These are phyloP conservation scores for Malurus leucopterus DNA, from an alignment of 2,797 vertebrate species.

Conservation along the genomic window DNA sequence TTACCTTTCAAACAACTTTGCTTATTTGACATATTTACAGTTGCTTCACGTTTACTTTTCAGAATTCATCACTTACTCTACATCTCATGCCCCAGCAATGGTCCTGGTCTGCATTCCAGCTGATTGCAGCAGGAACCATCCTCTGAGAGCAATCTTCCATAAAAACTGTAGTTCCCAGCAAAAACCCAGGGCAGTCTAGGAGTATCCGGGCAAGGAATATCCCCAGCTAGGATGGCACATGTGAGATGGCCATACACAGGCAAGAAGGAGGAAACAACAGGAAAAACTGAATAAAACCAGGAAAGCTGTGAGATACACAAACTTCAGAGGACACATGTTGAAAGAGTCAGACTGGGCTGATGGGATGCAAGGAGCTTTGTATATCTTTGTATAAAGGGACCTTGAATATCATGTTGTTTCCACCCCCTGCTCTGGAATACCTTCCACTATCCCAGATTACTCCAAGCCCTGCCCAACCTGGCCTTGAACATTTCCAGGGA, in stretches of 20 bases:
- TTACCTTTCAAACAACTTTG: background rate
- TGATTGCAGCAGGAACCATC: background rate
- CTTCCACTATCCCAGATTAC: rapidly evolving
- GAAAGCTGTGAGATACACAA: background rate
- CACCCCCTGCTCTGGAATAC: background rate
- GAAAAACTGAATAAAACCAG: background rate
- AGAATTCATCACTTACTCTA: background rate
- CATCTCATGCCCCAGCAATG: background rate
- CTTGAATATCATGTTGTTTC: background rate
- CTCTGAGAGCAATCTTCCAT: background rate
- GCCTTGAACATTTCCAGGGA: background rate
- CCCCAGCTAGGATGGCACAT: background rate
- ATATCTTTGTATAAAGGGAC: background rate
- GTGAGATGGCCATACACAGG: background rate
- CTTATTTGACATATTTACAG: background rate
- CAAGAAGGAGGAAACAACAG: background rate
- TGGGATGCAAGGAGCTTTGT: background rate
- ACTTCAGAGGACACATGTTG: background rate
- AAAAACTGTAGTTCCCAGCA: background rate
- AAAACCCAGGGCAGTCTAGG: background rate
- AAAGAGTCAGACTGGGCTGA: background rate
- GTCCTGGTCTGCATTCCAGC: background rate
- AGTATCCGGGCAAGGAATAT: background rate
- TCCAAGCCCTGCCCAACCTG: rapidly evolving
- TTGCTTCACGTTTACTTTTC: background rate